Percentiles rank a stretch among this genome's conserved stretches.
Conservation (phyloP, 2,888 invertebrate species). For the Drosophila kuntzei region DNA sequence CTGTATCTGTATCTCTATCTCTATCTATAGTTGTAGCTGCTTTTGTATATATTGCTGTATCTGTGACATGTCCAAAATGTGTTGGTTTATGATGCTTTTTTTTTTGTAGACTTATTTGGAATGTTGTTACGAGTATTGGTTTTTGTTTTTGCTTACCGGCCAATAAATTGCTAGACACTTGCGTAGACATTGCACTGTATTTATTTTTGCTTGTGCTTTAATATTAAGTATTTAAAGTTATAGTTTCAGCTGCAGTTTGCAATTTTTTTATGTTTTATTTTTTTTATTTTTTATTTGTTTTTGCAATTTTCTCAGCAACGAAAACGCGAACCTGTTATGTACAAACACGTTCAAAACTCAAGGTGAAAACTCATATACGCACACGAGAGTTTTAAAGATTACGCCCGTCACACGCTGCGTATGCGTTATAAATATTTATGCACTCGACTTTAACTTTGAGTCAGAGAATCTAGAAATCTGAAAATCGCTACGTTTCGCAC, state of each 20-base stretch:
- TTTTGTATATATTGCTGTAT: background rate
- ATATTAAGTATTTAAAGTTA: slow-evolving; percentile 19
- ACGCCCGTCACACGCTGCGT: slow-evolving; percentile 66
- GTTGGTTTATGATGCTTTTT: slow-evolving; percentile 24
- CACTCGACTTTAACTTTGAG: slow-evolving; percentile 47
- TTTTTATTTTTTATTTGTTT: slow-evolving; percentile 7
- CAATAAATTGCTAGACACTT: slow-evolving; percentile 80
- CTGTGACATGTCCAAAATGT: slow-evolving; percentile 44
- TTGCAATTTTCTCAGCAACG: slow-evolving; percentile 22
- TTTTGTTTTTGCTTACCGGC: slow-evolving; percentile 71
- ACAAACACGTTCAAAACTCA: slow-evolving; percentile 68
- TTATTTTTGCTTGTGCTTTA: slow-evolving; percentile 7
- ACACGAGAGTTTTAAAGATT: slow-evolving; percentile 24
- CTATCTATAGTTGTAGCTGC: slow-evolving; percentile 4
- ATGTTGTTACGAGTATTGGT: slow-evolving; percentile 22
- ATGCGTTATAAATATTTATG: slow-evolving; percentile 77
- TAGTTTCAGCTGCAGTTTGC: slow-evolving; percentile 8
- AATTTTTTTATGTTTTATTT: slow-evolving; percentile 10
- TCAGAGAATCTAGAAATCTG: slow-evolving; percentile 14
- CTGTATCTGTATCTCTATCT: background rate
- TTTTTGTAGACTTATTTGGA: slow-evolving; percentile 31
- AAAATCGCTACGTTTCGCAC: slow-evolving; percentile 16
- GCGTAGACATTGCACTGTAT: slow-evolving; percentile 73
- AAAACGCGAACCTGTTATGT: slow-evolving; percentile 61
- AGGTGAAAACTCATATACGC: slow-evolving; percentile 53